Conservation (phyloP, 1,140 invertebrate genomes). For the Megalonaias nervosa region DNA sequence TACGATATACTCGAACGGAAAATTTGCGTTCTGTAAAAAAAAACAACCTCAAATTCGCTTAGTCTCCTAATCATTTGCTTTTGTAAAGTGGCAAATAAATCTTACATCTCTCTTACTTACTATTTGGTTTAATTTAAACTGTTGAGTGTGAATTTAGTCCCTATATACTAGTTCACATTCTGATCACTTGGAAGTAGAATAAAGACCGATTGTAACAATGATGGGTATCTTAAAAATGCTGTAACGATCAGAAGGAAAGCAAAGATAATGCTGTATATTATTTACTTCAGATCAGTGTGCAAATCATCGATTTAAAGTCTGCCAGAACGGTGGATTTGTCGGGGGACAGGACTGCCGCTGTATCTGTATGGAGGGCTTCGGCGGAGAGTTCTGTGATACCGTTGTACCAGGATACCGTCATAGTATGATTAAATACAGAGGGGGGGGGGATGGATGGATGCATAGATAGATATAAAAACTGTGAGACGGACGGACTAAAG, state of each 20-base stretch:
- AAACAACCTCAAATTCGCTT: no score
- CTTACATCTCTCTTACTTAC: no score
- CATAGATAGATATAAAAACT: no score
- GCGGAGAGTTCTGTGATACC: conserved; percentile 37
- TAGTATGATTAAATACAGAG: conserved; percentile 20
- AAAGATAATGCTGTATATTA: not conserved
- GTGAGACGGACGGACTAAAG: no score
- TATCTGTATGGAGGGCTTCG: conserved; percentile 45
- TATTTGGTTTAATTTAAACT: no score
- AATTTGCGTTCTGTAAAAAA: no score
- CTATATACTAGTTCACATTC: not conserved
- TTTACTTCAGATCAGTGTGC: conserved; percentile 22
- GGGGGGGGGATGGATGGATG: no score
- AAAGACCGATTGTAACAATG: not conserved
- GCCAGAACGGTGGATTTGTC: conserved; percentile 41
- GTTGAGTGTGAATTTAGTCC: not conserved
- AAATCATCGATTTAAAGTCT: conserved; percentile 5
- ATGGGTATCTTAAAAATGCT: not conserved
- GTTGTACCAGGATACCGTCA: conserved; percentile 38
- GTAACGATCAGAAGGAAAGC: not conserved
- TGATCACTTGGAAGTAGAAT: not conserved
- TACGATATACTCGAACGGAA: no score
- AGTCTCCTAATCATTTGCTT: no score
- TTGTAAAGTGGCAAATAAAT: no score
- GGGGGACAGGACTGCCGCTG: conserved; percentile 39